phyloP scores from a whole-genome alignment of 2,797 vertebrate species.

The Leptoclinus maculatus region DNA sequence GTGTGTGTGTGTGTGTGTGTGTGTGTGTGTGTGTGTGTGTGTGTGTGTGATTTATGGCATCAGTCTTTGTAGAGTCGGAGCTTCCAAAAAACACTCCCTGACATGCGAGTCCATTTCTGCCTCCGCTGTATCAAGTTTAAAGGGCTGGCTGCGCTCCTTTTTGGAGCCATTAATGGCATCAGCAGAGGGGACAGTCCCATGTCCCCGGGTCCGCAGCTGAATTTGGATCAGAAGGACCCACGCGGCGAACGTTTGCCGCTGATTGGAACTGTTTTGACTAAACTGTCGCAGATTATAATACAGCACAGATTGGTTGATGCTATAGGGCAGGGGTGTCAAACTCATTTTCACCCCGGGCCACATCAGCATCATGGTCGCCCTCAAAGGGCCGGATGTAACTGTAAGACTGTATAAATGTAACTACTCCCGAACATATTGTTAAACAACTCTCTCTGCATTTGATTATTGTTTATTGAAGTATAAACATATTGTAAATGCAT shows the following conservation, averaged over 20 bases:
- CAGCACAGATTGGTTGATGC: not conserved
- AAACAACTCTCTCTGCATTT: no score
- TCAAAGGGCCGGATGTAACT: no score
- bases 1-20: conserved; percentile 21
- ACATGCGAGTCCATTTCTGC: conserved; percentile 46
- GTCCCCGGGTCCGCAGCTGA: conserved; percentile 21
- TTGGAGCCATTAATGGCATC: conserved; percentile 53
- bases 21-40: not conserved
- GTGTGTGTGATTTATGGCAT: conserved; percentile 54
- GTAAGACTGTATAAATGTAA: no score
- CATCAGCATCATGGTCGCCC: no score
- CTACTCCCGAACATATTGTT: no score
- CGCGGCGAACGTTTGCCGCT: conserved; percentile 6
- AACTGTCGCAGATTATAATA: not conserved
- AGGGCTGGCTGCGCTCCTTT: conserved; percentile 49
- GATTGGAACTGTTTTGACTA: conserved; percentile 5
- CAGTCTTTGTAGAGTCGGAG: conserved; percentile 54
- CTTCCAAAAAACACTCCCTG: conserved; percentile 63
- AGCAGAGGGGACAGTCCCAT: conserved; percentile 29
- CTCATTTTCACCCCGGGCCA: no score
- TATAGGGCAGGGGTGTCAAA: no score
- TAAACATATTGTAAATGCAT: no score
- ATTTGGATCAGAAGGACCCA: conserved; percentile 19
- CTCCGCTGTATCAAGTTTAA: conserved; percentile 63
- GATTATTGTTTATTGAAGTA: no score